phyloP scores from a whole-genome alignment of 2,797 vertebrate species.

The Myioborus melanocephalus region DNA sequence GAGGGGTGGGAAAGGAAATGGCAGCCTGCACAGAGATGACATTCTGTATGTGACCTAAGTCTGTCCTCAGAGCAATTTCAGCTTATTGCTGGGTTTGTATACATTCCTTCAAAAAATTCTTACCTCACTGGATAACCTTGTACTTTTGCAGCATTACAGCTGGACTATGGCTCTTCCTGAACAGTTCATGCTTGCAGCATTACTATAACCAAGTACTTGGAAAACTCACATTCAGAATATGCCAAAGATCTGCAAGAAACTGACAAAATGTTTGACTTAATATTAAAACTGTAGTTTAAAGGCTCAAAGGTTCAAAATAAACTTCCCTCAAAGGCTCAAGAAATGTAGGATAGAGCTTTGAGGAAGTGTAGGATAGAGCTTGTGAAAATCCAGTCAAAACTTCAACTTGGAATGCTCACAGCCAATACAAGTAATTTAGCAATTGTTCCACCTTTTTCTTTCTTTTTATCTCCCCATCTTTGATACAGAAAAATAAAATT shows the following conservation, averaged over 20 bases:
- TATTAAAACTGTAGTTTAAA: not conserved
- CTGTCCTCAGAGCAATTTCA: not conserved
- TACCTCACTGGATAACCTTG: not conserved
- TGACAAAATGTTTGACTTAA: not conserved
- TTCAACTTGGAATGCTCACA: not conserved
- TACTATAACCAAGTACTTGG: not conserved
- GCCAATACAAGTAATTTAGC: not conserved
- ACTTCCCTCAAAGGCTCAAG: not conserved
- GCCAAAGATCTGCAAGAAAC: not conserved
- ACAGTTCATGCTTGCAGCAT: not conserved
- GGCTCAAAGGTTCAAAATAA: not conserved
- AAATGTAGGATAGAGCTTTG: not conserved
- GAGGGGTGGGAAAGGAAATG: not conserved
- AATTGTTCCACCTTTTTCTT: not conserved
- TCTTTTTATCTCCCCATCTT: accelerated
- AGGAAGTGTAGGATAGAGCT: not conserved
- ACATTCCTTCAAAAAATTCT: not conserved
- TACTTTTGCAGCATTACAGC: not conserved
- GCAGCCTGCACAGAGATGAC: not conserved
- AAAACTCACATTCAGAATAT: not conserved
- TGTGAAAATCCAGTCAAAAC: not conserved
- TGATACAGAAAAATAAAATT: not conserved
- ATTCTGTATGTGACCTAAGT: not conserved
- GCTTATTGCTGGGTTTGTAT: not conserved
- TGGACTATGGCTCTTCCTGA: not conserved